Percentiles rank a stretch among this genome's conserved stretches.
phyloP scores from a whole-genome alignment of 2,113 vertebrate genomes.

The Chinchilla lanigera region DNA sequence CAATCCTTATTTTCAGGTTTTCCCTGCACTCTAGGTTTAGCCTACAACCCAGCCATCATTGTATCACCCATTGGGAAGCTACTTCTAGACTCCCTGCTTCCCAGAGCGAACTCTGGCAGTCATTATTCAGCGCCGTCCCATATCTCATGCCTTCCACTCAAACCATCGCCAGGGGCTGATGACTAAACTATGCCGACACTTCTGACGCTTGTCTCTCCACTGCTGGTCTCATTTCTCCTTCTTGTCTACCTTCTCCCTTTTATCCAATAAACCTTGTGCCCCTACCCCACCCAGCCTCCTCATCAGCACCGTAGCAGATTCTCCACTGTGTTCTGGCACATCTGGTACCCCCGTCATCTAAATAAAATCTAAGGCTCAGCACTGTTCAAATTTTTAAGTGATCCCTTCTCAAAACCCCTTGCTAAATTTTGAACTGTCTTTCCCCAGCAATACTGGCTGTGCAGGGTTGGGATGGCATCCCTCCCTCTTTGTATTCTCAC shows the following conservation, averaged over 20 bases:
- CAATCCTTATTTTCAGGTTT: not conserved
- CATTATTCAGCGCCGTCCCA: not conserved
- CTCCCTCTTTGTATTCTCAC: rapidly evolving
- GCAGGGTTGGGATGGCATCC: not conserved
- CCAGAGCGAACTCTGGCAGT: not conserved
- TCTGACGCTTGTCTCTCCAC: not conserved
- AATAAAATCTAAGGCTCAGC: not conserved
- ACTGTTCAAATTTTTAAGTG: not conserved
- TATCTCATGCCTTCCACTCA: not conserved
- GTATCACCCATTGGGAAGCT: not conserved
- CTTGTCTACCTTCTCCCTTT: not conserved
- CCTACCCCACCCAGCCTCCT: not conserved
- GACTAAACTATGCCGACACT: not conserved
- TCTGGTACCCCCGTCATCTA: not conserved
- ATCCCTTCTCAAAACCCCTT: not conserved
- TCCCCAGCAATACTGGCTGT: not conserved
- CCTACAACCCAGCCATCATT: not conserved
- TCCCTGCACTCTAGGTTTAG: not conserved
- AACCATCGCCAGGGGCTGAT: not conserved
- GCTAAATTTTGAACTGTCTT: slow-evolving; percentile 1
- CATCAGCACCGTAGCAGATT: not conserved
- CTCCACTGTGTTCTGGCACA: not conserved
- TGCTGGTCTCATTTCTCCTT: not conserved
- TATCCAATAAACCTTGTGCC: not conserved
- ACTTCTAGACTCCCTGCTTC: not conserved